These are phyloP conservation scores for Zaprionus nigranus DNA, from an alignment of 1,140 invertebrate genomes.

Conservation along the genomic window DNA sequence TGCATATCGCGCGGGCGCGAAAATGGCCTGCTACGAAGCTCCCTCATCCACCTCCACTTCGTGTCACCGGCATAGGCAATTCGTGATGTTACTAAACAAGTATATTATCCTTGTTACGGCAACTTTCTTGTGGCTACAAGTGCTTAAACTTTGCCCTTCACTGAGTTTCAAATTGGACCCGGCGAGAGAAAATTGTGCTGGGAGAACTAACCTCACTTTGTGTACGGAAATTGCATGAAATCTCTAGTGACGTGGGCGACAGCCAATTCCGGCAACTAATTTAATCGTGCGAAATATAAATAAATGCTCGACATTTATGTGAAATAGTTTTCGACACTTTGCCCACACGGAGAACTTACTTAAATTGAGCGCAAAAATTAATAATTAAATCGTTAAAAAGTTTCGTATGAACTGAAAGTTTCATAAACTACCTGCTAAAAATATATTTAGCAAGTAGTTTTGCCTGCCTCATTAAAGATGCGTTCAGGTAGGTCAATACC, in stretches of 20 bases:
- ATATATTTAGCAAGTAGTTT: conserved; percentile 8
- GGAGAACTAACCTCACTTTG: conserved; percentile 8
- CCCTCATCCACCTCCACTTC: background rate
- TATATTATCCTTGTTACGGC: conserved; percentile 6
- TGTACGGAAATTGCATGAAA: background rate
- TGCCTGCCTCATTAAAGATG: conserved; percentile 59
- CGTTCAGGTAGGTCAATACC: conserved; percentile 63
- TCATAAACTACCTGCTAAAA: conserved; percentile 8
- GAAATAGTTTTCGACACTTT: background rate
- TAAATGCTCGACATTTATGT: background rate
- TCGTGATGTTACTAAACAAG: conserved; percentile 34
- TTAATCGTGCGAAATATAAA: background rate
- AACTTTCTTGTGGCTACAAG: conserved; percentile 50
- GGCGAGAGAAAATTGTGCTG: background rate
- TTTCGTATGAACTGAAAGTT: background rate
- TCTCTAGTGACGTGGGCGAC: background rate
- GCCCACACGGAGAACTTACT: background rate
- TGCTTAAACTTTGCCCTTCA: conserved; percentile 68
- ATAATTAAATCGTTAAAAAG: background rate
- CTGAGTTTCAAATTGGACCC: conserved; percentile 61
- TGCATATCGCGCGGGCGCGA: background rate
- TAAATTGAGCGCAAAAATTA: background rate
- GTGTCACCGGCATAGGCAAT: conserved; percentile 21
- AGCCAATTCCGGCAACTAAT: background rate
- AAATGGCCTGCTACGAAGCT: background rate